Evolutionary conservation across 1,140 invertebrate genomes (phyloP), one percentile per base, ranked within the genome.

Genomic region (Eueides isabella): DNA sequence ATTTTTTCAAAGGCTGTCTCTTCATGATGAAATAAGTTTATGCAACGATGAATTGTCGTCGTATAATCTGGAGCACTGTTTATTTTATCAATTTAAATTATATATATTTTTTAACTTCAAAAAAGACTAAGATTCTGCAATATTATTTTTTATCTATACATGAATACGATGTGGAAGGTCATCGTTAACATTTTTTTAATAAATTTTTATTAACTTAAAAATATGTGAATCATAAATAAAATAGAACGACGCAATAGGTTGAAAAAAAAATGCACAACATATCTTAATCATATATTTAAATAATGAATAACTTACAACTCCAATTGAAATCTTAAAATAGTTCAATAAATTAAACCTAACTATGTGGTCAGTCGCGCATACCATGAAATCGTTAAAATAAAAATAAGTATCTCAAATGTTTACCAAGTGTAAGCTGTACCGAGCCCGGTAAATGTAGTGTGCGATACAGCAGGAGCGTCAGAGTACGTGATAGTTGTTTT

Each of bases 401-500:
- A 55, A 55, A 2, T 23, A 26, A 9, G 30, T 70, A 73, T 67
- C 44, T 74, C 28, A 75, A 71, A 70, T 30, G 64, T 74, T 84
- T 83, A 88, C 81, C 85, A 86, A 44, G 80, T 72, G 38, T 85
- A 87, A 41, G 70, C 81, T 48, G 82, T 71, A 16, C 81, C 82
- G 33, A 80, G 72, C 26, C 81, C 79, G 48, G 67, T 80, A 72
- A 84, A 85, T 41, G 80, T 80, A 69, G 76, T 76, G 44, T 86
- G 84, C 62, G 81, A 82, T 30, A 85, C 79, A 55, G 82, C 30
- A 14, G 82, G 77, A 26, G 83, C 75, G 64, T 81, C 71, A 1
- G 82, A 82, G 67, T 86, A 86, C 9, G 79, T 72, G 9, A 84
- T 67, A 63, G 73, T 71, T 19, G 75, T 74, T 72, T 79, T 82